Evolutionary conservation across 2,888 invertebrate genomes (phyloP), one percentile per base, ranked within the genome.

Genomic region (Chorisops tibialis): DNA sequence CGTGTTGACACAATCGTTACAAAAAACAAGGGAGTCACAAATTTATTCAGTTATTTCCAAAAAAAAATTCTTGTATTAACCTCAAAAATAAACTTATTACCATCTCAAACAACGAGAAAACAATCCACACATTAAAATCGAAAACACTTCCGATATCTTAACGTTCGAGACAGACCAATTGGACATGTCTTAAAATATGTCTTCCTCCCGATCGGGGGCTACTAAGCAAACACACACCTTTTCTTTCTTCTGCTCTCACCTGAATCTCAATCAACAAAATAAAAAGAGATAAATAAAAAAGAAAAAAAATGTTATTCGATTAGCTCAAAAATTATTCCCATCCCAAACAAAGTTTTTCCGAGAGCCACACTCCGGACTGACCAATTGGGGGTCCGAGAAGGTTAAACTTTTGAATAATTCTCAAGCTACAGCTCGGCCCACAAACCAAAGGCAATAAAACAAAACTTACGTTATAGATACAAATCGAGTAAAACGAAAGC

Each of bases 131-230:
- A n/a, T n/a, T n/a, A n/a, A n/a, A n/a, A n/a, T n/a, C n/a, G n/a
- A n/a, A n/a, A n/a, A n/a, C n/a, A n/a, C 30, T 30, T 9, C 30
- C 30, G 9, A 5, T 30, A 30, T 30, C 1, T 30, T 2, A 30
- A 30, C 1, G 30, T 1, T 30, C n/a, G 9, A 7, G 7, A 30
- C 30, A 9, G 9, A 30, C 7, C 56, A 43, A 43, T 56, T 45
- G 56, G 35, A 14, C 35, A 24, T 56, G 7, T 30, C 56, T 43
- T 56, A 30, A 56, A 30, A 56, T 56, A 43, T 56, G 56, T 56
- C 56, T 56, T 56, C 43, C 45, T 51, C 45, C 24, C 22, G 9
- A 14, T 54, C 45, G 21, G 54, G 18, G 56, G 39, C 39, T 16
- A 12, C 5, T 5, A 14, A 30, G 14, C 30, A 30, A 30, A 5